phyloP scores from a whole-genome alignment of 2,113 vertebrate genomes.

The Clupea harengus region DNA sequence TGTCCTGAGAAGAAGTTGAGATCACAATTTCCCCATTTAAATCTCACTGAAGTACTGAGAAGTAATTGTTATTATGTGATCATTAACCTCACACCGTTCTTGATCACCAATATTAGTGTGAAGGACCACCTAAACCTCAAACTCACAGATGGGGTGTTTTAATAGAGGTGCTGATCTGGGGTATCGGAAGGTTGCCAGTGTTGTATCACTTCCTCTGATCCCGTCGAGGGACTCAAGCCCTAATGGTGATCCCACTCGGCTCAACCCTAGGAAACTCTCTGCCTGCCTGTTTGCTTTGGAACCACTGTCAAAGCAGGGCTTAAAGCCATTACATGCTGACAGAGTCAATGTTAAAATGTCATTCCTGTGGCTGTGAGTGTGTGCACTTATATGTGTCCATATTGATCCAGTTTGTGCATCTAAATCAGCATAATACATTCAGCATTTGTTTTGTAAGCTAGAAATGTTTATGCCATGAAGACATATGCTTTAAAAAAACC shows the following conservation, averaged over 20 bases:
- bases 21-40: not conserved
- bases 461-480: not conserved
- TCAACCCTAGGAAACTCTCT: not conserved
- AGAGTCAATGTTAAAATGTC: conserved; percentile 18
- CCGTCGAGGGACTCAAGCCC: not conserved
- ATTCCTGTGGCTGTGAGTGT: not conserved
- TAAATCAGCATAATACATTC: too few species aligned
- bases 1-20: not conserved
- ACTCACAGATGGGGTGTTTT: not conserved
- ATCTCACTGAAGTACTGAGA: not conserved
- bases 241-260: conserved; percentile 23
- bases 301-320: not conserved
- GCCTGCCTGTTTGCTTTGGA: conserved; percentile 1
- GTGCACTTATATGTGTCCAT: not conserved
- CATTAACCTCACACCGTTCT: not conserved
- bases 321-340: conserved; percentile 16
- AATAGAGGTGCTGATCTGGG: conserved; percentile 19
- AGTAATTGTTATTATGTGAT: not conserved
- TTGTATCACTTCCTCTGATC: not conserved
- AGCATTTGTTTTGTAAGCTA: not conserved
- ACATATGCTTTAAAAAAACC: not conserved
- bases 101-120: not conserved
- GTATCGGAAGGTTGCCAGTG: not conserved
- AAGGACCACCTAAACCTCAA: not conserved
- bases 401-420: not conserved